phyloP scores from a whole-genome alignment of 2,888 invertebrate species.

The Ennomos quercinarius region DNA sequence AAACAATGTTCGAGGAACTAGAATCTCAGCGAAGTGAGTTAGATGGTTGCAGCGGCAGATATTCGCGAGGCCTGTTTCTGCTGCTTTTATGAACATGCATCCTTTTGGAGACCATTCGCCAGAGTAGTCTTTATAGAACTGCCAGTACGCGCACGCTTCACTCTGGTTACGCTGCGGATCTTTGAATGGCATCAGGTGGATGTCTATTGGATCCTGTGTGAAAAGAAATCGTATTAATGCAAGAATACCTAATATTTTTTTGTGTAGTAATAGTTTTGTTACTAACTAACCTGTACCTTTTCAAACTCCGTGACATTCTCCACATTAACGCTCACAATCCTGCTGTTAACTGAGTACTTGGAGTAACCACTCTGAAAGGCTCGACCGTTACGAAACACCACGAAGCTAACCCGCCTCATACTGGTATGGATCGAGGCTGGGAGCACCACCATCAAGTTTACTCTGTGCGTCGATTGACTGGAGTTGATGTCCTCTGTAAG shows the following conservation, averaged over 20 bases:
- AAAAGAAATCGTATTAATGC: conserved; percentile 3
- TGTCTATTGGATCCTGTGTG: conserved; percentile 70
- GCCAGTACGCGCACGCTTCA: conserved; percentile 84
- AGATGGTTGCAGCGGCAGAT: conserved; percentile 84
- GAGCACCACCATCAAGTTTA: conserved; percentile 71
- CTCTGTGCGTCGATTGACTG: conserved; percentile 49
- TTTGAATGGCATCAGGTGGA: conserved; percentile 67
- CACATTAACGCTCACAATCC: conserved; percentile 79
- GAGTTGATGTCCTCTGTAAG: conserved; percentile 59
- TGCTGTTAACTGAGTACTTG: conserved; percentile 65
- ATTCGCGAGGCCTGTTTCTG: conserved; percentile 62
- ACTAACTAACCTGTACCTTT: conserved; percentile 62
- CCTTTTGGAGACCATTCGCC: conserved; percentile 85
- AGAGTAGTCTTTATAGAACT: conserved; percentile 67
- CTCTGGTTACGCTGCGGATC: conserved; percentile 60
- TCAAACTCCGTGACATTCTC: conserved; percentile 66
- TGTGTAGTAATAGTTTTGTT: no score
- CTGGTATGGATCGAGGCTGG: conserved; percentile 63
- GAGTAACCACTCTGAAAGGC: conserved; percentile 60
- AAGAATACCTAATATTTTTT: no score
- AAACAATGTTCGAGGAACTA: conserved; percentile 70
- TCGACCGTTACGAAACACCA: conserved; percentile 75
- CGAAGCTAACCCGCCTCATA: conserved; percentile 72
- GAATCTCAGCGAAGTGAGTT: conserved; percentile 86
- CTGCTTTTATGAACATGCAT: conserved; percentile 70